phyloP scores from a whole-genome alignment of 53 echinoderm and acorn worm genomes.

The Temnopleurus reevesii region DNA sequence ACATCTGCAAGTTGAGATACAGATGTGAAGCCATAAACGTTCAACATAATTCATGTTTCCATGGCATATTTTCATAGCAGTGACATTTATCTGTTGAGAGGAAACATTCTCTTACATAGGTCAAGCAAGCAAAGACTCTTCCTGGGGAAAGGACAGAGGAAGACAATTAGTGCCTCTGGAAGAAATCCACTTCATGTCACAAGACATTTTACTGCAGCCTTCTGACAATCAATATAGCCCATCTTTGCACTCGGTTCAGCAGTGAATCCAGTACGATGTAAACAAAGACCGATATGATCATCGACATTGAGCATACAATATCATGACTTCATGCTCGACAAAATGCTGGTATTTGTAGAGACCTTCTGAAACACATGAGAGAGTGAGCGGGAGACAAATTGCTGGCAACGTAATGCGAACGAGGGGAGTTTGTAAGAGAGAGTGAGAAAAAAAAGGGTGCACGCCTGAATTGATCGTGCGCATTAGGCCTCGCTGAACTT shows the following conservation, averaged over 20 bases:
- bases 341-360: conserved; percentile 8
- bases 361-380: background rate
- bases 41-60: too few species aligned
- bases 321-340: conserved; percentile 5
- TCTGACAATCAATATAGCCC: background rate
- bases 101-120: too few species aligned
- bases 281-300: background rate
- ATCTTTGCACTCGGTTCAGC: background rate
- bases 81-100: too few species aligned
- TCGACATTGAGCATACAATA: conserved; percentile 1
- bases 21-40: too few species aligned
- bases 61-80: too few species aligned
- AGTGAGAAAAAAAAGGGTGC: background rate
- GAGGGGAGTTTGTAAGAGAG: background rate
- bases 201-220: background rate
- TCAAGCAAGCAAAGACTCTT: background rate
- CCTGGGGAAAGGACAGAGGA: background rate
- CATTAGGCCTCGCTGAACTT: conserved; percentile 49
- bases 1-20: too few species aligned
- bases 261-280: background rate
- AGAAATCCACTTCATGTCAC: background rate
- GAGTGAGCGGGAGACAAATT: background rate
- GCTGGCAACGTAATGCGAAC: background rate
- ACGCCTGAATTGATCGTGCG: conserved; percentile 32
- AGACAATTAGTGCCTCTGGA: background rate